These are phyloP conservation scores for Actenoides hombroni DNA, from an alignment of 2,113 vertebrate species.

Conservation along the genomic window DNA sequence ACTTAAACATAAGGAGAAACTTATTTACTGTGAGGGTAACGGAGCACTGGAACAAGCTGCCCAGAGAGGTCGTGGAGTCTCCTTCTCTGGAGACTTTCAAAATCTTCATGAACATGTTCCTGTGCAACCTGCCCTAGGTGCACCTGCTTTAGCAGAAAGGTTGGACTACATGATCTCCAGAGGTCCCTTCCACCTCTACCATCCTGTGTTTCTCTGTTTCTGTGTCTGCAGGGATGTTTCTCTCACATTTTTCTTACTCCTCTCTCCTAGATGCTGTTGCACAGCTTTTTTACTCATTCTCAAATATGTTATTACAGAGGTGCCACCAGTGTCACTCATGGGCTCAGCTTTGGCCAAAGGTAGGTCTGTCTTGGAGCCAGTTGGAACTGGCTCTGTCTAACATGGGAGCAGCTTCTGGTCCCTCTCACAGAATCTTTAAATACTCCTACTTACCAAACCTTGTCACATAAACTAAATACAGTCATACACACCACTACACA, in stretches of 20 bases:
- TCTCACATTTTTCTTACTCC: not conserved
- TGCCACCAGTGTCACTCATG: rapidly evolving
- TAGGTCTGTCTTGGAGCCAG: not conserved
- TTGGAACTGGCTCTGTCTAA: not conserved
- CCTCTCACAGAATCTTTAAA: not conserved
- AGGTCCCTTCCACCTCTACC: too few relatives aligned
- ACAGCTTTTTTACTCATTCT: not conserved
- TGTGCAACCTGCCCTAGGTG: too few relatives aligned
- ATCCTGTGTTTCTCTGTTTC: too few relatives aligned
- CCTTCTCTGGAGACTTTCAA: too few relatives aligned
- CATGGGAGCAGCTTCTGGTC: not conserved
- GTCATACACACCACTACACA: not conserved
- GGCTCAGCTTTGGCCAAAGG: rapidly evolving
- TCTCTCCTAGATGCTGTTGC: not conserved
- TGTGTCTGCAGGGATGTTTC: not conserved
- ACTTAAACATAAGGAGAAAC: too few relatives aligned
- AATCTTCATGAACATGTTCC: too few relatives aligned
- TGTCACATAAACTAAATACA: not conserved
- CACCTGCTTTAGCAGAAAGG: too few relatives aligned
- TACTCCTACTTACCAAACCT: not conserved
- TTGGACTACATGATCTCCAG: too few relatives aligned
- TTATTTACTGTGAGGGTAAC: too few relatives aligned
- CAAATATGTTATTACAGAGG: not conserved
- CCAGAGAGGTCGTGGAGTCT: too few relatives aligned
- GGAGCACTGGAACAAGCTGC: too few relatives aligned